These are phyloP conservation scores for Amphipoea lucens DNA, from an alignment of 2,888 invertebrate species.

Conservation along the genomic window DNA sequence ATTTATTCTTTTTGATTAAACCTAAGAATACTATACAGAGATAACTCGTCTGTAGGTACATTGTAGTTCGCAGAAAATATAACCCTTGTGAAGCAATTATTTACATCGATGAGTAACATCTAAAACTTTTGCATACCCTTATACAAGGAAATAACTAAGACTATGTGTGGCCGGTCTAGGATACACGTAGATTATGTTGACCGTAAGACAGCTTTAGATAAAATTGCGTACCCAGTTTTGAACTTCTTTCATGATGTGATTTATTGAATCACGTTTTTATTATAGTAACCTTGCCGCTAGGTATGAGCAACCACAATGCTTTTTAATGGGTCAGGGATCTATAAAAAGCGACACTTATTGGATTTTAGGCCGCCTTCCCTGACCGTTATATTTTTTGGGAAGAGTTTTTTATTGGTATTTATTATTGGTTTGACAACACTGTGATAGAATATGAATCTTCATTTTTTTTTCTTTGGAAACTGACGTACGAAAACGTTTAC, in stretches of 20 bases:
- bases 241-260: constrained; percentile 32
- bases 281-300: constrained; percentile 4
- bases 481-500: not conserved
- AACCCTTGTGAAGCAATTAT: too few species aligned
- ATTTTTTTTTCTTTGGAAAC: too few species aligned
- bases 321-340: constrained; percentile 1
- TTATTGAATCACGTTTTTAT: constrained; percentile 30
- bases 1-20: too few species aligned
- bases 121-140: too few species aligned
- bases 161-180: too few species aligned
- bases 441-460: not conserved
- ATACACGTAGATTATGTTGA: too few species aligned
- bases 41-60: too few species aligned
- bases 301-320: constrained; percentile 10
- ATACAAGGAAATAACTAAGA: too few species aligned
- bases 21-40: too few species aligned
- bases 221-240: constrained; percentile 17
- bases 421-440: not conserved
- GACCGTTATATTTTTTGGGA: not conserved
- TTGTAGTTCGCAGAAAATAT: too few species aligned
- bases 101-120: too few species aligned
- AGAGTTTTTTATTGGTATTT: not conserved
- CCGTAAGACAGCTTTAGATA: not conserved
- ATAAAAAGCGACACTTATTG: not conserved
- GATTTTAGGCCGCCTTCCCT: not conserved